Evolutionary conservation across 2,797 vertebrate species (phyloP).

Genomic region (Sebastes trivittatus): DNA sequence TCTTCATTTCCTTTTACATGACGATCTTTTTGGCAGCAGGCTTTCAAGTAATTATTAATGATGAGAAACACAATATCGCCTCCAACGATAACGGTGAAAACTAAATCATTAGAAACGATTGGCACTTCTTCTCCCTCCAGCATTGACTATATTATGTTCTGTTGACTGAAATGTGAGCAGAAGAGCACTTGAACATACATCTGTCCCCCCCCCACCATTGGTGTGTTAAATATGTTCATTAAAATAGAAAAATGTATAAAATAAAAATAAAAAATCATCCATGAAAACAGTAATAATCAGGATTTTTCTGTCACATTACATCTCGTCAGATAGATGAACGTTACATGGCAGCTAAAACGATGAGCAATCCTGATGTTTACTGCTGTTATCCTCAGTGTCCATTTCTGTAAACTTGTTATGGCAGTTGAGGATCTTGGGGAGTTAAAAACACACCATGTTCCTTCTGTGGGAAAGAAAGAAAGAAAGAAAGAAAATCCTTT

Average conservation of each 20-base stretch:
- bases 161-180: slow-evolving; percentile 55
- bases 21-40: slow-evolving; percentile 8
- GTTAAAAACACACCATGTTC: slow-evolving; percentile 6
- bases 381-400: slow-evolving; percentile 32
- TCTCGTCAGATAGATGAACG: slow-evolving; percentile 30
- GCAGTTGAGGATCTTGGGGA: slow-evolving; percentile 54
- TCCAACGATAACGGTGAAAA: background rate
- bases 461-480: slow-evolving; percentile 11
- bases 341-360: slow-evolving; percentile 39
- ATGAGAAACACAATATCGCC: slow-evolving; percentile 2
- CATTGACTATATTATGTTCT: background rate
- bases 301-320: slow-evolving; percentile 40
- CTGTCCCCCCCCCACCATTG: slow-evolving; percentile 33
- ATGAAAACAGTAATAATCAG: slow-evolving; percentile 36
- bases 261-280: slow-evolving; percentile 1
- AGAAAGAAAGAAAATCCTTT: slow-evolving; percentile 18
- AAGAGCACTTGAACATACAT: slow-evolving; percentile 66
- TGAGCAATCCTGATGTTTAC: slow-evolving; percentile 18
- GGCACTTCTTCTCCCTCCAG: slow-evolving; percentile 3
- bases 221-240: slow-evolving; percentile 31
- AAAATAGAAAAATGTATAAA: slow-evolving; percentile 32
- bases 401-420: slow-evolving; percentile 56
- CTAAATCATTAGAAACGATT: slow-evolving; percentile 12
- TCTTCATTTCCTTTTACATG: background rate
- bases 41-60: slow-evolving; percentile 13